Evolutionary conservation across 2,888 invertebrate species (phyloP), one percentile per base, ranked within the genome.

Genomic region (Imbricaverruca yamaguchii): DNA sequence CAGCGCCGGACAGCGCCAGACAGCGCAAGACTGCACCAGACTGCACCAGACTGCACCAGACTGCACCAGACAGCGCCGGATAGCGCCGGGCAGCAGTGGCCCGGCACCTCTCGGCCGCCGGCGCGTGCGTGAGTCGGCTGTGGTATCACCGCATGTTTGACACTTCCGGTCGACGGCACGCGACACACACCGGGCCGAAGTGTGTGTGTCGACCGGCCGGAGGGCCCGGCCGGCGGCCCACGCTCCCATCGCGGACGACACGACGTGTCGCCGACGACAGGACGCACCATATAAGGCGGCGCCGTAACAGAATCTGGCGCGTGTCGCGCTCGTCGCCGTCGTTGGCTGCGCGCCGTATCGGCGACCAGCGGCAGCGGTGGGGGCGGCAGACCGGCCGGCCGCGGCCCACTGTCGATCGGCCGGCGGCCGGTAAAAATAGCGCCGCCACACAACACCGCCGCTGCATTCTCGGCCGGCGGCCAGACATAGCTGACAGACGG

Each of bases 281-380:
- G 2, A 39, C 79, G 56, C 78, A 3, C 63, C 81, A n/a, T 80
- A 74, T 57, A 23, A 23, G 77, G 25, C 81, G 69, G 57, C 25
- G 25, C 25, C 55, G 57, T 57, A 69, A 80, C 80, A 57, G 57
- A 57, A 57, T 15, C 57, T 57, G 77, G 23, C 55, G 57, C 65
- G 12, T 65, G 53, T 67, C 80, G 53, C 56, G 57, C 25, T 67
- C 69, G 63, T 63, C 80, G 61, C 80, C 80, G n/a, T 8, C 80
- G 59, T 67, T 69, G 59, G 79, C 82, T 25, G 65, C 53, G 39
- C 61, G 77, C 63, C 67, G 23, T 80, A 59, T 25, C 78, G n/a
- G 61, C 23, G 63, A 15, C n/a, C 65, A 61, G 18, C n/a, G 15
- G 55, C 61, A 21, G n/a, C 61, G 80, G n/a, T n/a, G n/a, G n/a